phyloP scores from a whole-genome alignment of 1,140 invertebrate species.

The Papilio polytes region DNA sequence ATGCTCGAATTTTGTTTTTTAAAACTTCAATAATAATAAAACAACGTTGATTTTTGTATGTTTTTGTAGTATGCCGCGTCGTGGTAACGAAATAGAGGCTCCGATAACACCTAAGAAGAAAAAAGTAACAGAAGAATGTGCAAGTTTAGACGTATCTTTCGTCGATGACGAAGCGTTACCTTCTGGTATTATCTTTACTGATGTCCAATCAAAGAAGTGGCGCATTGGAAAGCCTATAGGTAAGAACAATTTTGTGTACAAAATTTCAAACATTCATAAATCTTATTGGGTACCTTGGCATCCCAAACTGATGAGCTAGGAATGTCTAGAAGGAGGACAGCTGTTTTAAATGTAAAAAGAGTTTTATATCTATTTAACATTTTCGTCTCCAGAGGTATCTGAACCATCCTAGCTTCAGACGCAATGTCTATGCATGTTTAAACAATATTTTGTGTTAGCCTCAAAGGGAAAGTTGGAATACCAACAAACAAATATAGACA shows the following conservation, averaged over 20 bases:
- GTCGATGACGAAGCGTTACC: constrained; percentile 75
- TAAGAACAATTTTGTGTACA: constrained; percentile 46
- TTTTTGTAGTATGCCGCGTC: constrained; percentile 66
- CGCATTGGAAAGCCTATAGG: constrained; percentile 94
- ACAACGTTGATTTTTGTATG: not conserved
- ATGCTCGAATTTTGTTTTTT: not conserved
- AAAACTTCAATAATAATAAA: not conserved
- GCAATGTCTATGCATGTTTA: too few relatives aligned
- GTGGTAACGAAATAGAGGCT: constrained; percentile 62
- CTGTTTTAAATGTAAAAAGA: too few relatives aligned
- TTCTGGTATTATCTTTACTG: constrained; percentile 90
- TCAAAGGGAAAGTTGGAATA: too few relatives aligned
- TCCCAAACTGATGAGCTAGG: too few relatives aligned
- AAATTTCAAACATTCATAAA: not conserved
- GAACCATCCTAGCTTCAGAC: too few relatives aligned
- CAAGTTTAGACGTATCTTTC: constrained; percentile 70
- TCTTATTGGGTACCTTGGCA: too few relatives aligned
- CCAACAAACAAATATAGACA: not conserved
- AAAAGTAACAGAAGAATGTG: constrained; percentile 61
- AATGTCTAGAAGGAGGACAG: too few relatives aligned
- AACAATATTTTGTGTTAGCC: too few relatives aligned
- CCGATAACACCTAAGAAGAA: constrained; percentile 68
- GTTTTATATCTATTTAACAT: too few relatives aligned
- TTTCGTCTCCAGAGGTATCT: too few relatives aligned
- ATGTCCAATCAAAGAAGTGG: constrained; percentile 94